Conservation (phyloP, 2,113 vertebrate genomes). For the Canis aureus region DNA sequence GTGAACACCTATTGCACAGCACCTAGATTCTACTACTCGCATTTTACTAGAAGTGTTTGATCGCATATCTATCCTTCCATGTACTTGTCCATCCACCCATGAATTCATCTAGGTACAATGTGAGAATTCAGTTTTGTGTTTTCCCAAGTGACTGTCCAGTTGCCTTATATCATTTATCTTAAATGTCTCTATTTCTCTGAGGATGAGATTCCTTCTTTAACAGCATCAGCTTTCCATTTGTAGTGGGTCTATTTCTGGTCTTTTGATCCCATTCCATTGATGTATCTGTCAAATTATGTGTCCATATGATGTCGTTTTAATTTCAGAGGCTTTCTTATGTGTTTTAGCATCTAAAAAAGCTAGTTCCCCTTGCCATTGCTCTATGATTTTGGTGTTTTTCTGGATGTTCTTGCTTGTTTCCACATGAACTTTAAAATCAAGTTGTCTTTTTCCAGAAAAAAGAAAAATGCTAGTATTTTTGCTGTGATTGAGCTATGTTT, state of each 20-base stretch:
- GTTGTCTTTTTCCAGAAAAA: background rate
- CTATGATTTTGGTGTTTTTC: background rate
- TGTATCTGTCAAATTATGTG: background rate
- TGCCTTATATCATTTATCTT: constrained; percentile 15
- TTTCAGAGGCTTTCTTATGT: background rate
- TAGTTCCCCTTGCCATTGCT: background rate
- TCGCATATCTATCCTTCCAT: background rate
- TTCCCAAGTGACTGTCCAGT: background rate
- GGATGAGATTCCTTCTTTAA: constrained; percentile 25
- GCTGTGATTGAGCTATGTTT: background rate
- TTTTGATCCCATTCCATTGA: background rate
- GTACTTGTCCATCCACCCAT: background rate
- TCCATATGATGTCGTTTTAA: background rate
- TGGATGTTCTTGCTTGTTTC: background rate
- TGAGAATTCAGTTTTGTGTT: background rate
- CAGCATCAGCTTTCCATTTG: background rate
- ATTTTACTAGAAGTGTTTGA: background rate
- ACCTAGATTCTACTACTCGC: background rate
- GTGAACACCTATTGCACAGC: background rate
- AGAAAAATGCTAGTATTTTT: background rate
- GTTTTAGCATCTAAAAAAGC: background rate
- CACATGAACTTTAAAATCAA: background rate
- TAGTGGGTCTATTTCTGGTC: background rate
- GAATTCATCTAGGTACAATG: background rate
- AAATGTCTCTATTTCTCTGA: background rate